Percentiles rank a stretch among this genome's conserved stretches.
phyloP scores from a whole-genome alignment of 2,797 vertebrate genomes.

The Toxotes lorentzi region DNA sequence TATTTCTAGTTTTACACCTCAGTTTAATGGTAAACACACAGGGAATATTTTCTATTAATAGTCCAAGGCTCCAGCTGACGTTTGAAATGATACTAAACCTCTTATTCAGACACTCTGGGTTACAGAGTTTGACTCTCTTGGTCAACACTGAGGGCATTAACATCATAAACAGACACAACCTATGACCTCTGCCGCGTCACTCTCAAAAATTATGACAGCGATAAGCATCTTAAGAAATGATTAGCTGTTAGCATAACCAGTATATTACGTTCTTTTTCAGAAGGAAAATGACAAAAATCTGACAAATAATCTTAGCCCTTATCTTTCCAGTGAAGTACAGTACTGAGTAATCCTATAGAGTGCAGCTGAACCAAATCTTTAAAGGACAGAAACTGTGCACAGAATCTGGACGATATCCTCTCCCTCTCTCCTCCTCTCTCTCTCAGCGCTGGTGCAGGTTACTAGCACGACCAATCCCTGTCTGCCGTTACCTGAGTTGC shows the following conservation, averaged over 20 bases:
- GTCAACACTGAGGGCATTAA: constrained; percentile 3
- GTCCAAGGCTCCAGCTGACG: not conserved
- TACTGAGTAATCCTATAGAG: not conserved
- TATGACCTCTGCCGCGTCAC: constrained; percentile 26
- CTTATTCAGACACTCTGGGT: not conserved
- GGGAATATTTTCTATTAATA: not conserved
- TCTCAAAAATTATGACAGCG: constrained; percentile 16
- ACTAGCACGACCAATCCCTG: constrained; percentile 64
- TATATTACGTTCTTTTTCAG: not conserved
- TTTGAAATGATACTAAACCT: not conserved
- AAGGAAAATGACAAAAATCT: not conserved
- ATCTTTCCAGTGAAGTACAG: not conserved
- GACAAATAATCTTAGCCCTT: not conserved
- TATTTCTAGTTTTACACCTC: not conserved
- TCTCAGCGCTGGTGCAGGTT: constrained; percentile 47
- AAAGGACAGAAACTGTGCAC: constrained; percentile 12
- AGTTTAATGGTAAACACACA: not conserved
- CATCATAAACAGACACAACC: constrained; percentile 19
- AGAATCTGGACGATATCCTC: constrained; percentile 34
- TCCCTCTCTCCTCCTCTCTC: constrained; percentile 20
- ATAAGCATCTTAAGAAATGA: constrained; percentile 30
- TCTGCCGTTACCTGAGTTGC: constrained; percentile 78
- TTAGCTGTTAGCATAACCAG: constrained; percentile 6
- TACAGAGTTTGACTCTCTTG: not conserved
- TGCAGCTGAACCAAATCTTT: not conserved